Evolutionary conservation across 1,140 invertebrate species (phyloP).

Genomic region (Bombus impatiens): DNA sequence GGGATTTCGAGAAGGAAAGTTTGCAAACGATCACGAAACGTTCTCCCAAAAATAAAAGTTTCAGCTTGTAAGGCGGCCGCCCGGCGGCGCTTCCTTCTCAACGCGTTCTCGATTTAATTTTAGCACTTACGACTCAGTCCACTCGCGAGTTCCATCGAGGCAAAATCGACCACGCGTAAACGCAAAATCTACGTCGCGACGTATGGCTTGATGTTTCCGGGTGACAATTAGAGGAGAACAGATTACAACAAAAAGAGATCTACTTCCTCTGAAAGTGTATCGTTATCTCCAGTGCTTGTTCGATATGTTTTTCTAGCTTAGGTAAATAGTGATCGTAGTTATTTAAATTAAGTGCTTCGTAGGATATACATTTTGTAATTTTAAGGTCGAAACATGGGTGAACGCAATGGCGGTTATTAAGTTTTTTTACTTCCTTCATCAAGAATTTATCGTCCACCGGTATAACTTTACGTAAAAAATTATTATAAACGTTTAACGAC

Average conservation of each 20-base stretch:
- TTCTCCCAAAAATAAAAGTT: constrained; percentile 68
- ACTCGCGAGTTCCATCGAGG: constrained; percentile 54
- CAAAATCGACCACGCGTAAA: constrained; percentile 17
- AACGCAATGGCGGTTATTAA: not conserved
- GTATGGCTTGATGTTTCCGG: not conserved
- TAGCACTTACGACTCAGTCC: constrained; percentile 70
- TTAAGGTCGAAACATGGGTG: not conserved
- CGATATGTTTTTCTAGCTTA: too few relatives aligned
- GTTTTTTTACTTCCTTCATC: too few relatives aligned
- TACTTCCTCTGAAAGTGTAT: not conserved
- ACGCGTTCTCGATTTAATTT: constrained; percentile 71
- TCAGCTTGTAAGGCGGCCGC: constrained; percentile 34
- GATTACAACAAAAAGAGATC: not conserved
- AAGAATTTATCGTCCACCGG: not conserved
- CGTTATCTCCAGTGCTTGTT: not conserved
- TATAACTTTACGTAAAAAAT: not conserved
- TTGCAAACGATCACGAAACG: constrained; percentile 11
- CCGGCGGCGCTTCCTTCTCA: constrained; percentile 62
- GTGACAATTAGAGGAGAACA: too few relatives aligned
- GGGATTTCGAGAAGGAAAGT: not conserved
- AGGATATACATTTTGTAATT: not conserved
- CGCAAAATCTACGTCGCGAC: not conserved
- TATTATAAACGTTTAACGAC: not conserved
- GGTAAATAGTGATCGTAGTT: not conserved
- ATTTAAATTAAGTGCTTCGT: not conserved